A percentile compares a stretch with the other conserved stretches of the same genome.
phyloP scores from a whole-genome alignment of 2,888 invertebrate genomes.

The Plagodis pulveraria region DNA sequence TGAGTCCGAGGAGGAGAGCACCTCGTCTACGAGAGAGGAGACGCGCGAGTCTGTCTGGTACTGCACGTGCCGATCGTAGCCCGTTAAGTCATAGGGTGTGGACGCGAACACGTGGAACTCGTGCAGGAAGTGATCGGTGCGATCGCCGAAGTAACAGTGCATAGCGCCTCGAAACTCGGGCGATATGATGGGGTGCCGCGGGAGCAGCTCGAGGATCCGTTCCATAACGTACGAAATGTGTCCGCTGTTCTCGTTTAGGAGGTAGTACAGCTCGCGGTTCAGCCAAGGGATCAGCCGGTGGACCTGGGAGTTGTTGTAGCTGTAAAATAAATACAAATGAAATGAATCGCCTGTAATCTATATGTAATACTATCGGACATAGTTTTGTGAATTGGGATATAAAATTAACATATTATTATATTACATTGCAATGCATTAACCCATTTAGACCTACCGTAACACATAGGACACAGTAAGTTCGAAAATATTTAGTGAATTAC shows the following conservation, averaged over 20 bases:
- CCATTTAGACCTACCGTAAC: too few relatives aligned
- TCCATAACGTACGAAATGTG: constrained; percentile 88
- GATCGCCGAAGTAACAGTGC: constrained; percentile 87
- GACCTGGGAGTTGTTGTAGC: constrained; percentile 91
- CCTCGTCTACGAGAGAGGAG: constrained; percentile 85
- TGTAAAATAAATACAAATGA: constrained; percentile 11
- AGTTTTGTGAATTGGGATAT: too few relatives aligned
- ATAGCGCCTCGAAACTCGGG: constrained; percentile 89
- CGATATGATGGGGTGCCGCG: constrained; percentile 87
- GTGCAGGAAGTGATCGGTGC: constrained; percentile 95
- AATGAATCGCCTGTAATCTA: background rate
- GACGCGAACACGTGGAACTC: constrained; percentile 94
- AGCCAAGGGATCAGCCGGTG: constrained; percentile 95
- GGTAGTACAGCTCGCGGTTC: constrained; percentile 92
- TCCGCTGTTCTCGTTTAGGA: constrained; percentile 87
- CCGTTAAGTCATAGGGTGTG: constrained; percentile 93
- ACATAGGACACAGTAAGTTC: too few relatives aligned
- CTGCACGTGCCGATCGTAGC: constrained; percentile 89
- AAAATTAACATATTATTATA: too few relatives aligned
- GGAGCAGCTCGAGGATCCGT: constrained; percentile 88
- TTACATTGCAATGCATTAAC: too few relatives aligned
- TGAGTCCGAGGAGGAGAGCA: constrained; percentile 67
- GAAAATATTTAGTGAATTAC: too few relatives aligned
- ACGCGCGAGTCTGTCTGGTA: constrained; percentile 85
- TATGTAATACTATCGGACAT: too few relatives aligned